Evolutionary conservation across 2,113 vertebrate species (phyloP).

Genomic region (Arizona elegans): DNA sequence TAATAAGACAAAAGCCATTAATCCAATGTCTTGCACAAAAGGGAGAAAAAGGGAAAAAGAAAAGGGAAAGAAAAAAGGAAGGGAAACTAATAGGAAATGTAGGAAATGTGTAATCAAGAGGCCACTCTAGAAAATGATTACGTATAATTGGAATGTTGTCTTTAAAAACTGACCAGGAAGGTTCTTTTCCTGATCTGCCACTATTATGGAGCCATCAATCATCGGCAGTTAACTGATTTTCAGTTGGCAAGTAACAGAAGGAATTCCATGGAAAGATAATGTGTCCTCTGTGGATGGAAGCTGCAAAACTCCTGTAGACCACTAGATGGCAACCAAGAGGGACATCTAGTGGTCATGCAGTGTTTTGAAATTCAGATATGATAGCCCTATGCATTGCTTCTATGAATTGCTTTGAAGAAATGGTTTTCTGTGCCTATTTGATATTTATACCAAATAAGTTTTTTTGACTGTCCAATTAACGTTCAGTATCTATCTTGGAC

Average conservation of each 20-base stretch:
- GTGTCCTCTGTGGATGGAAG: background rate
- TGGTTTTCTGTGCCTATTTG: background rate
- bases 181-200: background rate
- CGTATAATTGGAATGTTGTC: background rate
- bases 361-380: background rate
- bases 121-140: background rate
- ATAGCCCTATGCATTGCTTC: background rate
- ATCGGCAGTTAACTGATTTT: background rate
- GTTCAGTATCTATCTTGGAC: background rate
- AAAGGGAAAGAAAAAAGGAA: background rate
- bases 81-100: background rate
- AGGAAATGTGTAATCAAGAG: background rate
- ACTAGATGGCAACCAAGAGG: background rate
- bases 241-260: background rate
- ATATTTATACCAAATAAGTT: background rate
- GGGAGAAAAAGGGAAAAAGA: background rate
- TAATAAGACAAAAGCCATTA: background rate
- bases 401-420: background rate
- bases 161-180: background rate
- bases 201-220: background rate
- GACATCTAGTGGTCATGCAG: background rate
- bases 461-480: background rate
- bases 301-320: background rate
- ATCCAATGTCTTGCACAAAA: background rate
- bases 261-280: background rate